Percentiles rank a stretch among this genome's conserved stretches.
Conservation (phyloP, 2,797 vertebrate species). For the Propithecus deckenii region DNA sequence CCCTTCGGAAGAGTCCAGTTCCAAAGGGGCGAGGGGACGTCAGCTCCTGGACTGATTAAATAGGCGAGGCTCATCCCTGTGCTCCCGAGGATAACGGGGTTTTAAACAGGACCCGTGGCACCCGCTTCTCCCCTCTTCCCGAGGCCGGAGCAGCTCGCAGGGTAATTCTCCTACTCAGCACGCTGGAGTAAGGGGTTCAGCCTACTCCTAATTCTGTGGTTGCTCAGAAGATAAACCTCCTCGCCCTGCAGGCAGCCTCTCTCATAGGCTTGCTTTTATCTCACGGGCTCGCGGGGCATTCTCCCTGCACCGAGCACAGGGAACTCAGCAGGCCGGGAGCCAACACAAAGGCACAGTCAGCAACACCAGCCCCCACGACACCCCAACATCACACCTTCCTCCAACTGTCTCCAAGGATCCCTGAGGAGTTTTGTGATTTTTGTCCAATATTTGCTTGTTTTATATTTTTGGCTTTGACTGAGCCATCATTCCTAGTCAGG, state of each 20-base stretch:
- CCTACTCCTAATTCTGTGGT: background rate
- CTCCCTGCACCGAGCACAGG: background rate
- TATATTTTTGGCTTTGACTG: background rate
- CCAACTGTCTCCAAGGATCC: background rate
- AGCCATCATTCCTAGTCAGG: background rate
- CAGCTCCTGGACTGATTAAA: background rate
- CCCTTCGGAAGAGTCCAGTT: rapidly evolving
- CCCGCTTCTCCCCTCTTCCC: background rate
- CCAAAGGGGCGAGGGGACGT: background rate
- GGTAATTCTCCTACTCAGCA: background rate
- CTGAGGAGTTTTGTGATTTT: background rate
- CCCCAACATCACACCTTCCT: too few species aligned
- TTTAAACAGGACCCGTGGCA: background rate
- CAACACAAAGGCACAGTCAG: background rate
- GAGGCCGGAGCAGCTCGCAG: background rate
- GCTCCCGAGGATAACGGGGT: background rate
- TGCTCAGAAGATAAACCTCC: background rate
- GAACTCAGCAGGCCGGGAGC: background rate
- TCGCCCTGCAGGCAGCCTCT: background rate
- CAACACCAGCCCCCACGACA: rapidly evolving
- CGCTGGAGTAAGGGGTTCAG: background rate
- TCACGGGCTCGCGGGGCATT: too few species aligned
- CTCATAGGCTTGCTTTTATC: too few species aligned
- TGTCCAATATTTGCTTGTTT: background rate
- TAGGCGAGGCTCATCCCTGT: background rate